phyloP scores from a whole-genome alignment of 2,888 invertebrate species.

The Agriopis leucophaearia region DNA sequence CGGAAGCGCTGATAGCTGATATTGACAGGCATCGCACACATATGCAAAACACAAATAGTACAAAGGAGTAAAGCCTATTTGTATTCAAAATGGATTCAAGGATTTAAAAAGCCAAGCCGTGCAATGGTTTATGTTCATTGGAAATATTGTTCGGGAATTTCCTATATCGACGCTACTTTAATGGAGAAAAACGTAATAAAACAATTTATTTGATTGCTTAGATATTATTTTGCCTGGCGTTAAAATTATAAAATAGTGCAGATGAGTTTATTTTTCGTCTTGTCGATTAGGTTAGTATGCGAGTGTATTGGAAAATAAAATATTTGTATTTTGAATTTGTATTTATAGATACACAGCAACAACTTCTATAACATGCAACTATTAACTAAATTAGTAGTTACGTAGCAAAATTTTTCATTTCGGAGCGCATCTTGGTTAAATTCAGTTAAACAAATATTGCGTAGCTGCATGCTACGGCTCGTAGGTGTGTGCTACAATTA shows the following conservation, averaged over 20 bases:
- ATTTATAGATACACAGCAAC: too few relatives aligned
- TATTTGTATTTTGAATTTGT: too few relatives aligned
- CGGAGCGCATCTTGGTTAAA: background rate
- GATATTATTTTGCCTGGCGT: background rate
- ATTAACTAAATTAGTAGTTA: background rate
- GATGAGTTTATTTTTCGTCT: too few relatives aligned
- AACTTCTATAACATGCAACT: too few relatives aligned
- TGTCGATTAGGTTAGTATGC: too few relatives aligned
- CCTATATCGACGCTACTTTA: background rate
- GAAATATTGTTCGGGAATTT: slow-evolving; percentile 18
- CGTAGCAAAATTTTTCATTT: background rate
- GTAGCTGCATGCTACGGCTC: slow-evolving; percentile 1
- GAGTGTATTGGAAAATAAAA: too few relatives aligned
- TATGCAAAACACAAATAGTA: slow-evolving; percentile 21
- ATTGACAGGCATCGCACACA: slow-evolving; percentile 30
- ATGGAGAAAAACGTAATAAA: background rate
- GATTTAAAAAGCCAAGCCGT: slow-evolving; percentile 28
- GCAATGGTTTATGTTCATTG: slow-evolving; percentile 25
- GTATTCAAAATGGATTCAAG: slow-evolving; percentile 31
- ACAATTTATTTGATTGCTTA: background rate
- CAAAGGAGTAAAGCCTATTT: slow-evolving; percentile 25
- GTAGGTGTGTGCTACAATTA: slow-evolving; percentile 4
- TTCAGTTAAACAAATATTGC: background rate
- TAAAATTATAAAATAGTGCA: too few relatives aligned
- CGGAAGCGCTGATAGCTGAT: slow-evolving; percentile 27